Evolutionary conservation across 1,140 invertebrate genomes (phyloP), one percentile per base, ranked within the genome.

Genomic region (Drosophila ficusphila): DNA sequence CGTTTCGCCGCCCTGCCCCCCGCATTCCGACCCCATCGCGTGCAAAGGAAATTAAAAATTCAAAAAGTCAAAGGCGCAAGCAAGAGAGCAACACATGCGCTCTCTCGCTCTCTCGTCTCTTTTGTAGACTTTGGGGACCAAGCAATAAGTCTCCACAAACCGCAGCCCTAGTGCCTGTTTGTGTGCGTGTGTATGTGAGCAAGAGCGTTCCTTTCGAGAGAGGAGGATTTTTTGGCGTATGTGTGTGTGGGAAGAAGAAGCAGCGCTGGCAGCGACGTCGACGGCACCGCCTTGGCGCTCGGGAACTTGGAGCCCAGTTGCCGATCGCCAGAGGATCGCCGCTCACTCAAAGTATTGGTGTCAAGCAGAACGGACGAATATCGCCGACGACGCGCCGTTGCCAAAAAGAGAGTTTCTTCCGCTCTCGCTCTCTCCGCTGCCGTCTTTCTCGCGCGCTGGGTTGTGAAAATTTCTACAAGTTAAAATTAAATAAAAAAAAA

Each of bases 1-100:
- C 81, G 81, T 86, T 85, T 85, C 82, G 76, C 79, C 75, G 76
- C 51, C 71, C 70, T 56, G 60, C 53, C 67, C 64, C 64, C 52
- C 36, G 12, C 18, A 6, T 25, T 27, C 31, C 27, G n/a, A 6
- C 19, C 54, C 38, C 75, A 61, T 79, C 76, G 76, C 79, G 61
- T 85, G 81, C 60, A 86, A 86, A 85, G 81, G 82, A 86, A 86
- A 88, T 86, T 86, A 86, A 82, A 88, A 88, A 82, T 86, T 86
- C 77, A 75, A 86, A 86, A 86, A 88, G 83, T 88, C 83, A 86
- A 86, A 86, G 82, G 82, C 81, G 76, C 81, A 86, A 85, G 74
- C 74, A 74, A 74, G 42, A 42, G 71, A 53, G 56, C 57, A 36
- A 38, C 21, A 47, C 18, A 12, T 4, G 8, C 3, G 16, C 42